phyloP scores from a whole-genome alignment of 2,888 invertebrate species.

The Leptopilina syphax region DNA sequence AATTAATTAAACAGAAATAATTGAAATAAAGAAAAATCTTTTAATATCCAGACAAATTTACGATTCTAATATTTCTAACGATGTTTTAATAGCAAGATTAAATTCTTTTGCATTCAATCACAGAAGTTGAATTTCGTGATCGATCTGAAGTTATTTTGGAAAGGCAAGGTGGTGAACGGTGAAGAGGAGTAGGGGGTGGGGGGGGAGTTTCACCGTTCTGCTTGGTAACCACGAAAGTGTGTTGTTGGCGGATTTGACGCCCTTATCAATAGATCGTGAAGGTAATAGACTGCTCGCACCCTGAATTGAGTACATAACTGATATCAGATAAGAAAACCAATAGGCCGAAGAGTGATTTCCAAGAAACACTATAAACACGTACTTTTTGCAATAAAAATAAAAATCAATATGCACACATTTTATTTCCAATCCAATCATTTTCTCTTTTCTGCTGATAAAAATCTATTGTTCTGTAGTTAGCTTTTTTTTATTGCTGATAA shows the following conservation, averaged over 20 bases:
- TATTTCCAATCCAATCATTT: neutral
- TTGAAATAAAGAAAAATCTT: too few species aligned
- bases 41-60: neutral
- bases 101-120: conserved; percentile 59
- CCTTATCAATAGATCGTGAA: conserved; percentile 73
- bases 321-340: conserved; percentile 67
- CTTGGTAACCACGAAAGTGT: conserved; percentile 55
- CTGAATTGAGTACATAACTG: conserved; percentile 68
- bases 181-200: too few species aligned
- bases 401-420: conserved; percentile 1
- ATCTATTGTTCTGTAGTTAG: too few species aligned
- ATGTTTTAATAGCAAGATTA: conserved; percentile 16
- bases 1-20: too few species aligned
- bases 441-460: too few species aligned
- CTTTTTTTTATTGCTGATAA: too few species aligned
- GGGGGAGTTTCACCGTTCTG: conserved; percentile 54
- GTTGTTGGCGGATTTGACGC: conserved; percentile 68
- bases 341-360: conserved; percentile 52
- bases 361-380: conserved; percentile 32
- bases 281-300: conserved; percentile 71
- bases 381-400: neutral
- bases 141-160: conserved; percentile 61
- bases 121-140: conserved; percentile 64
- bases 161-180: too few species aligned
- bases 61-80: neutral